Evolutionary conservation across 2,888 invertebrate genomes (phyloP), one percentile per base, ranked within the genome.

Genomic region (Pimpla rufipes): DNA sequence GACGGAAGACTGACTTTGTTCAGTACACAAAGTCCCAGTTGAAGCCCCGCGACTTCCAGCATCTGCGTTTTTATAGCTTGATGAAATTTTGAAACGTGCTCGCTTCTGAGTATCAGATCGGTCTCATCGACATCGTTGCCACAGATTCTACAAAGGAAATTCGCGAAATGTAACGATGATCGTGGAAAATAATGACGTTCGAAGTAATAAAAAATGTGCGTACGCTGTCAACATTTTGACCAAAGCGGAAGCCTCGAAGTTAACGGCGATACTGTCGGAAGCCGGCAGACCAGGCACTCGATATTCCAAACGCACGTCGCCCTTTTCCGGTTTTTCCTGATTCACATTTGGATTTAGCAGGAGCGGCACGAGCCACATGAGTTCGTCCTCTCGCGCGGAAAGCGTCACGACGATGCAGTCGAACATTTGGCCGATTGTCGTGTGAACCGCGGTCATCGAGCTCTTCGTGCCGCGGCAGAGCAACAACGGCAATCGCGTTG

Each of bases 361-460:
- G 59, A 93, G 90, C 1, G 90, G 87, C 4, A 91, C 16, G 5
- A 93, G 82, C 93, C 93, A 93, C 50, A 85, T 85, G 0, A 93
- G 88, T 81, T 93, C 93, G 29, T 90, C 88, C 8, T 90, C 86
- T 5, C 79, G 88, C 1, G 88, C 85, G 4, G 89, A 81, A 42
- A 93, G 55, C 6, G 87, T 50, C 29, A 90, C 84, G 37, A 93
- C 84, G 37, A 87, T 86, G 40, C 93, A 93, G 77, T 93, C 93
- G 82, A 93, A 93, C 89, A 93, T 90, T 23, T 86, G 88, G 29
- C 82, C 70, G 37, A 93, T 79, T 5, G 88, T 86, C n/a, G 76
- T 59, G 74, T 93, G 91, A 6, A 93, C 91, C 2, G 88, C 87
- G 5, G 86, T 84, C 71, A 89, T 91, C 11, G 90, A 86, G 52